A percentile compares a stretch with the other conserved stretches of the same genome.
Evolutionary conservation across 1,140 invertebrate genomes (phyloP).

Genomic region (Sinonovacula constricta): DNA sequence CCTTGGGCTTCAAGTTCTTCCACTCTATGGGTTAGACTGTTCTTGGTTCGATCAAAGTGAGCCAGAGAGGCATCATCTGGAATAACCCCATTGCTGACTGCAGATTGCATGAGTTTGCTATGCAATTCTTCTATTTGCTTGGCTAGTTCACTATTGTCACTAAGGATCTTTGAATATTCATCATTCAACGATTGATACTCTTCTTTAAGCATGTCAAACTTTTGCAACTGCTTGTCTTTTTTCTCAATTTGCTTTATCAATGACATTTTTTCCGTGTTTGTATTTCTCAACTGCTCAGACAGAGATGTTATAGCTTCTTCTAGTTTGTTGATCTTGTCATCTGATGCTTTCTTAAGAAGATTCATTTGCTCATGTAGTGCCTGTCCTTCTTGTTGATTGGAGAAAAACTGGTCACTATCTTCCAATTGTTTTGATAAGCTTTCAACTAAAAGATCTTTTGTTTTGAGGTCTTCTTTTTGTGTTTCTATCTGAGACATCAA

Average conservation of each 20-base stretch:
- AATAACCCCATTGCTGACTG: constrained; percentile 52
- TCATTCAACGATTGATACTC: constrained; percentile 69
- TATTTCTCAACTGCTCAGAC: constrained; percentile 51
- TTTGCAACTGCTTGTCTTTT: constrained; percentile 29
- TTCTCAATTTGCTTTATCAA: constrained; percentile 51
- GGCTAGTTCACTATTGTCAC: constrained; percentile 70
- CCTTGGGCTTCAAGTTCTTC: constrained; percentile 68
- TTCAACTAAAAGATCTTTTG: constrained; percentile 10
- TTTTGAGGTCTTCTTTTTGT: constrained; percentile 13
- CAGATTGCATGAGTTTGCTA: constrained; percentile 58
- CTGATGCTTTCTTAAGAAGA: background rate
- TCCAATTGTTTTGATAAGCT: constrained; percentile 39
- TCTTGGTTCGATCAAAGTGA: constrained; percentile 68
- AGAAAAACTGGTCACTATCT: background rate
- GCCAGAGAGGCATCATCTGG: constrained; percentile 27
- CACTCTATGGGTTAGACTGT: constrained; percentile 61
- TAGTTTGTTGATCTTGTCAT: constrained; percentile 36
- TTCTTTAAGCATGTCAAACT: constrained; percentile 48
- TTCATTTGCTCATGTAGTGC: constrained; percentile 39
- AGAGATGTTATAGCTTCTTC: constrained; percentile 33
- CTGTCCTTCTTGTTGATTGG: constrained; percentile 44
- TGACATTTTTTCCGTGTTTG: constrained; percentile 59
- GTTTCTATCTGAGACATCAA: constrained; percentile 14
- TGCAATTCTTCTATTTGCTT: constrained; percentile 74
- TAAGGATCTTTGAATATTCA: constrained; percentile 69